Percentiles rank a stretch among this genome's conserved stretches.
Evolutionary conservation across 2,888 invertebrate genomes (phyloP).

Genomic region (Cyclophora punctaria): DNA sequence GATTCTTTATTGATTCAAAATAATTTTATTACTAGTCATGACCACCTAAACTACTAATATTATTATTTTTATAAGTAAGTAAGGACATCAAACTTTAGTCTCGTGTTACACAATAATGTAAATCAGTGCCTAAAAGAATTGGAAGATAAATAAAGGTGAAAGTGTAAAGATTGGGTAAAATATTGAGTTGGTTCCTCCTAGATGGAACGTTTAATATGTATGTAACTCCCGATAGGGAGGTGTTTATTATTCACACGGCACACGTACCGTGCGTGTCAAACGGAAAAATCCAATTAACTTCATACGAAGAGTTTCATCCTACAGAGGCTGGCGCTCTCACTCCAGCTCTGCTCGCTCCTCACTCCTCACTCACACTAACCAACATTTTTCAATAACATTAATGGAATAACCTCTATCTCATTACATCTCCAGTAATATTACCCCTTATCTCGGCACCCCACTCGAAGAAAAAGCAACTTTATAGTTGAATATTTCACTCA

Average conservation of each 20-base stretch:
- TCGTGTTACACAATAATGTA: too few species aligned
- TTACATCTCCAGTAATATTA: constrained; percentile 29
- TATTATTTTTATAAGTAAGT: too few species aligned
- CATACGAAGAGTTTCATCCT: constrained; percentile 56
- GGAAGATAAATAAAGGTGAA: too few species aligned
- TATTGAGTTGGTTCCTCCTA: constrained; percentile 15
- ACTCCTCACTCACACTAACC: constrained; percentile 47
- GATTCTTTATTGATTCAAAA: too few species aligned
- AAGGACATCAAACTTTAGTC: too few species aligned
- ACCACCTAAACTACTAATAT: too few species aligned
- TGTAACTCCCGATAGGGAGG: constrained; percentile 30
- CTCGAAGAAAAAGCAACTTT: constrained; percentile 21
- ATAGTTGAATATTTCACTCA: constrained; percentile 24
- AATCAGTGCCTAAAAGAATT: too few species aligned
- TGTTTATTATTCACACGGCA: constrained; percentile 60
- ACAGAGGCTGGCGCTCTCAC: constrained; percentile 37
- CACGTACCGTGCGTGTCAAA: constrained; percentile 58
- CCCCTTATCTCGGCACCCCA: constrained; percentile 19
- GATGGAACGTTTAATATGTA: constrained; percentile 37
- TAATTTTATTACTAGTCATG: too few species aligned
- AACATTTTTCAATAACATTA: constrained; percentile 62
- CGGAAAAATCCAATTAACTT: constrained; percentile 72
- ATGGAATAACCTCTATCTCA: constrained; percentile 43
- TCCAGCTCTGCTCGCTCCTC: constrained; percentile 19
- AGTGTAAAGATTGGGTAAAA: too few species aligned